A percentile compares a stretch with the other conserved stretches of the same genome.
These are phyloP conservation scores for Dasypolia templi DNA, from an alignment of 2,888 invertebrate genomes.

Conservation along the genomic window DNA sequence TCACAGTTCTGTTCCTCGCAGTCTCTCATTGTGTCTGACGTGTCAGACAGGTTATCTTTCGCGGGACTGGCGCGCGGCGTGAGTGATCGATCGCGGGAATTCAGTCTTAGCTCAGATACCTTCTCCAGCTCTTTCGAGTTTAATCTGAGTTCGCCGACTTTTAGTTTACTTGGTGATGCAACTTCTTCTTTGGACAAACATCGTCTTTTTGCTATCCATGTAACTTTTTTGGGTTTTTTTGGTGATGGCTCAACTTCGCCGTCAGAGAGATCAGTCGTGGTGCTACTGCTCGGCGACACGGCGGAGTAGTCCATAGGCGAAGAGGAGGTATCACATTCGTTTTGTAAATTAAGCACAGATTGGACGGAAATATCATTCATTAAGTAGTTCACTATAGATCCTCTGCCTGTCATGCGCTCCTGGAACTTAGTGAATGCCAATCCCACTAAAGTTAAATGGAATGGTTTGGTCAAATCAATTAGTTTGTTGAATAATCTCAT, in stretches of 20 bases:
- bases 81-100: slow-evolving; percentile 85
- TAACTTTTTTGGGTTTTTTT: slow-evolving; percentile 92
- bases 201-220: slow-evolving; percentile 88
- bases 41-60: slow-evolving; percentile 84
- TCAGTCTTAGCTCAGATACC: slow-evolving; percentile 86
- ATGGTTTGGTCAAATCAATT: slow-evolving; percentile 93
- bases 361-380: slow-evolving; percentile 95
- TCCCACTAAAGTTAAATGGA: slow-evolving; percentile 95
- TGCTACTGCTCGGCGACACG: slow-evolving; percentile 87
- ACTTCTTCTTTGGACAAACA: slow-evolving; percentile 89
- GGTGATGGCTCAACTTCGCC: slow-evolving; percentile 94
- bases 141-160: slow-evolving; percentile 92
- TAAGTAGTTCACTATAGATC: slow-evolving; percentile 94
- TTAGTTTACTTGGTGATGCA: slow-evolving; percentile 93
- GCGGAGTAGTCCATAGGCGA: slow-evolving; percentile 88
- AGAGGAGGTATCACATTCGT: slow-evolving; percentile 87
- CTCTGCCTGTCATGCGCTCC: slow-evolving; percentile 92
- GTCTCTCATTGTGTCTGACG: slow-evolving; percentile 85
- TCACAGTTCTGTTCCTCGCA: slow-evolving; percentile 83
- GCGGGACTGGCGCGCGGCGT: slow-evolving; percentile 88
- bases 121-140: slow-evolving; percentile 92
- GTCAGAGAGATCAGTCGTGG: slow-evolving; percentile 91
- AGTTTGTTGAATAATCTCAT: slow-evolving; percentile 94
- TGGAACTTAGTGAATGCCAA: slow-evolving; percentile 95
- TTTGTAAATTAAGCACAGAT: slow-evolving; percentile 92